Percentiles rank a stretch among this genome's conserved stretches.
phyloP scores from a whole-genome alignment of 37 sponge, comb jelly and placozoan genomes.

The Theonella swinhoei region DNA sequence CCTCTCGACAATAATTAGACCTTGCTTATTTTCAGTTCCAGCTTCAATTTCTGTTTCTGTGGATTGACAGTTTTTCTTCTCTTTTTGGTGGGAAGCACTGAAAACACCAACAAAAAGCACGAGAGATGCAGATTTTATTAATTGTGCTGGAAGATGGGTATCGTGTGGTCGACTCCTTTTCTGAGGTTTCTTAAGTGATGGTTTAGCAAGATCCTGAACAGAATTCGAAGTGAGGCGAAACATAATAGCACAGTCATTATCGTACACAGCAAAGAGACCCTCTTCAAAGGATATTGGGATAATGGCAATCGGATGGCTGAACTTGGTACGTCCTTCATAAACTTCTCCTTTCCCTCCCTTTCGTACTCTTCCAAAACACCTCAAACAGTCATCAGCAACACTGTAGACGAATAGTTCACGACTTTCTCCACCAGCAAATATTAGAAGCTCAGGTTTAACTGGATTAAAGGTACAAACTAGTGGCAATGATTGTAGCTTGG shows the following conservation, averaged over 20 bases:
- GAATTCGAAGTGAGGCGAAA: neutral
- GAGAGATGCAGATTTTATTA: neutral
- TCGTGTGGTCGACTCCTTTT: neutral
- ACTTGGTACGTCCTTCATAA: conserved; percentile 16
- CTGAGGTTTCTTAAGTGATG: neutral
- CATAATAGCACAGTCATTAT: conserved; percentile 35
- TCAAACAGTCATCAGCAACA: conserved; percentile 1
- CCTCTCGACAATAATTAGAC: conserved; percentile 56
- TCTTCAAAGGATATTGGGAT: neutral
- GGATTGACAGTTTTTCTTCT: too few relatives aligned
- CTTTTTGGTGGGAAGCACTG: too few relatives aligned
- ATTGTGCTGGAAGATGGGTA: neutral
- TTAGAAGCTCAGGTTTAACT: neutral
- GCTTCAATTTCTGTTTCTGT: too few relatives aligned
- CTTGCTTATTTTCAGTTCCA: too few relatives aligned
- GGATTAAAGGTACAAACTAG: conserved; percentile 11
- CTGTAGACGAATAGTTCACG: conserved; percentile 22
- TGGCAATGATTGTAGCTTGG: conserved; percentile 15
- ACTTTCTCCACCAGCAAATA: conserved; percentile 28
- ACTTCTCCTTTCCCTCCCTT: neutral
- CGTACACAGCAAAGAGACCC: conserved; percentile 46
- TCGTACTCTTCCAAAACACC: neutral
- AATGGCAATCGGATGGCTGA: conserved; percentile 20
- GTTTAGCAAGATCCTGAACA: neutral
- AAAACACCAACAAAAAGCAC: conserved; percentile 31